Evolutionary conservation across 2,888 invertebrate species (phyloP).

Genomic region (Rhagophthalmus giganteus): DNA sequence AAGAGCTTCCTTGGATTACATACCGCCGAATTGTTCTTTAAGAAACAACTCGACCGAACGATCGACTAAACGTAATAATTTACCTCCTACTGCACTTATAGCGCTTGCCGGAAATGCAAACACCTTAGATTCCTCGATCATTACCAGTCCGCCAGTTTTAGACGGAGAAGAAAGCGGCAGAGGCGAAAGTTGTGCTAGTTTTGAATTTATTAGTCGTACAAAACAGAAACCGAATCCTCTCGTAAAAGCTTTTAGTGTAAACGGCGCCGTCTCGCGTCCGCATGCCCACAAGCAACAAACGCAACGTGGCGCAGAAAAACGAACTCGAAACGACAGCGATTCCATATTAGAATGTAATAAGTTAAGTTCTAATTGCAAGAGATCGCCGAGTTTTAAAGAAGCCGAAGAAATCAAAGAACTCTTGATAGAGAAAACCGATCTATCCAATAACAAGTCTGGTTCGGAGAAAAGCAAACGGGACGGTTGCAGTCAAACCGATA

Average conservation of each 20-base stretch:
- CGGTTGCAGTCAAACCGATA: slow-evolving; percentile 68
- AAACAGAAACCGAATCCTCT: slow-evolving; percentile 40
- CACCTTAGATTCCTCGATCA: slow-evolving; percentile 56
- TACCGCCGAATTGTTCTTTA: slow-evolving; percentile 57
- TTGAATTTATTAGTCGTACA: slow-evolving; percentile 62
- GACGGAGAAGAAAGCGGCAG: slow-evolving; percentile 66
- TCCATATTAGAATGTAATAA: slow-evolving; percentile 54
- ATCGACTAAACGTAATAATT: slow-evolving; percentile 46
- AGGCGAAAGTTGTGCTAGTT: slow-evolving; percentile 67
- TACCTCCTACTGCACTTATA: slow-evolving; percentile 64
- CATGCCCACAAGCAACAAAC: slow-evolving; percentile 40
- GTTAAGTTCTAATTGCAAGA: slow-evolving; percentile 50
- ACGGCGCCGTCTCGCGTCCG: slow-evolving; percentile 38
- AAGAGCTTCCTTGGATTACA: slow-evolving; percentile 57
- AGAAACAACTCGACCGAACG: slow-evolving; percentile 44
- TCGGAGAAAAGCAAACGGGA: slow-evolving; percentile 65
- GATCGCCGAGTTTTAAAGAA: slow-evolving; percentile 56
- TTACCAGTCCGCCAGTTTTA: slow-evolving; percentile 61
- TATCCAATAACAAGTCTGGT: slow-evolving; percentile 58
- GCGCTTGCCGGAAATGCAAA: slow-evolving; percentile 56
- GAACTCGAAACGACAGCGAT: slow-evolving; percentile 51
- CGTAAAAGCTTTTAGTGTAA: slow-evolving; percentile 49
- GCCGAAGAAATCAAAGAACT: slow-evolving; percentile 52
- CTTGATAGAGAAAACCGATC: slow-evolving; percentile 53
- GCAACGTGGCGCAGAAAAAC: slow-evolving; percentile 49